These are phyloP conservation scores for Aphyosemion australe DNA, from an alignment of 2,113 vertebrate species.

Conservation along the genomic window DNA sequence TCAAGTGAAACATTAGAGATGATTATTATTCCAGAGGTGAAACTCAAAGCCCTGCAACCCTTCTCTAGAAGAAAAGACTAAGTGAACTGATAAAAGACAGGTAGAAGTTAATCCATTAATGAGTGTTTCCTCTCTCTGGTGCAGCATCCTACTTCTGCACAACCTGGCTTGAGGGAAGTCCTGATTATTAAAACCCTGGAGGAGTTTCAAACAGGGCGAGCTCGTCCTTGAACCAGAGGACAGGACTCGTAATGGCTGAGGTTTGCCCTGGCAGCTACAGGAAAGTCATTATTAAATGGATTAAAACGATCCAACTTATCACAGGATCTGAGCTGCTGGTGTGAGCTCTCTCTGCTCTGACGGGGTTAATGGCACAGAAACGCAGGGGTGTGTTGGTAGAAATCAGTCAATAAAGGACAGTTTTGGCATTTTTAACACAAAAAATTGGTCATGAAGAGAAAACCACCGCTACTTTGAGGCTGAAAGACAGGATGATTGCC, in stretches of 20 bases:
- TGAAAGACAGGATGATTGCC: neutral
- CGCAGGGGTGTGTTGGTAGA: too few species aligned
- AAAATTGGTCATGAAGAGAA: neutral
- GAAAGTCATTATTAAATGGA: neutral
- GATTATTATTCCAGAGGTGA: conserved; percentile 16
- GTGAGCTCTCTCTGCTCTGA: too few species aligned
- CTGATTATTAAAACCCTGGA: conserved; percentile 38
- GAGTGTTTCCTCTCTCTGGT: conserved; percentile 28
- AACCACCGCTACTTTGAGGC: neutral
- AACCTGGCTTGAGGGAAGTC: conserved; percentile 48
- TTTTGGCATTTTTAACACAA: neutral
- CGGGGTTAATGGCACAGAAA: too few species aligned
- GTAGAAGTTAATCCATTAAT: conserved; percentile 30
- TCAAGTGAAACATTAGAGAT: conserved; percentile 8
- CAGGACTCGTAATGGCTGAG: conserved; percentile 8
- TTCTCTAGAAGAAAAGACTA: conserved; percentile 4
- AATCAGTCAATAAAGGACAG: too few species aligned
- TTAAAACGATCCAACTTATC: too few species aligned
- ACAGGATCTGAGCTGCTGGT: too few species aligned
- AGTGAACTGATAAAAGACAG: conserved; percentile 12
- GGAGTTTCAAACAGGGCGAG: conserved; percentile 45
- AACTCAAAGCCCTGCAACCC: neutral
- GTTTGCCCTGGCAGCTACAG: conserved; percentile 13
- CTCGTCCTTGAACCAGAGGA: conserved; percentile 45
- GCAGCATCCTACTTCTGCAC: conserved; percentile 43